Conservation (phyloP, 2,113 vertebrate species). For the Motacilla alba region DNA sequence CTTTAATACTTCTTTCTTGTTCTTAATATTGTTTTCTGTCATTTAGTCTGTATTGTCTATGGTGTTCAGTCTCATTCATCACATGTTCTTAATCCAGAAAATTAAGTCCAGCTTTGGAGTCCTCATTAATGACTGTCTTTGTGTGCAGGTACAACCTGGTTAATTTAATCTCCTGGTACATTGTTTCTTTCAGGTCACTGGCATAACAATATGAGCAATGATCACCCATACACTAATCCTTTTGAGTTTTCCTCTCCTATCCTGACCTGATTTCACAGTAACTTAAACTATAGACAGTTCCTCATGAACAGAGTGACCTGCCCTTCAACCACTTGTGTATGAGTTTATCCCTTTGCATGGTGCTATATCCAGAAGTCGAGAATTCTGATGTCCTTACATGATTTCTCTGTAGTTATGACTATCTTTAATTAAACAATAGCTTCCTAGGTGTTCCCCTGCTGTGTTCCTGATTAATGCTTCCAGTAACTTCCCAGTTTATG, state of each 20-base stretch:
- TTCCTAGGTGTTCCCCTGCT: slow-evolving; percentile 48
- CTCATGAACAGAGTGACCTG: background rate
- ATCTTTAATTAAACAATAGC: slow-evolving; percentile 58
- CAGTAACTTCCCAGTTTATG: slow-evolving; percentile 2
- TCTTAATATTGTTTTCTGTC: background rate
- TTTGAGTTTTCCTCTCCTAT: background rate
- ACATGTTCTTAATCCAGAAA: background rate
- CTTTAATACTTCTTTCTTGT: background rate
- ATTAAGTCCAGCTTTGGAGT: background rate
- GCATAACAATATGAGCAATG: background rate
- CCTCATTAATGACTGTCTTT: background rate
- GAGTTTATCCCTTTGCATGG: background rate
- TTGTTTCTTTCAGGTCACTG: background rate
- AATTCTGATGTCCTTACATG: background rate
- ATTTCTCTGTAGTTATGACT: background rate
- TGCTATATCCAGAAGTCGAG: background rate
- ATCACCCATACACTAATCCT: background rate
- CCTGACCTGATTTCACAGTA: background rate
- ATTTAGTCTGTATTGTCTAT: background rate
- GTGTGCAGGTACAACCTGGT: background rate
- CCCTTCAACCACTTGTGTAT: background rate
- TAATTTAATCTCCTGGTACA: background rate
- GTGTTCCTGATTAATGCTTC: slow-evolving; percentile 11
- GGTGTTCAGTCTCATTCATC: background rate
- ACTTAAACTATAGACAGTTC: background rate